phyloP scores from a whole-genome alignment of 2,797 vertebrate species.

The Picus viridis region DNA sequence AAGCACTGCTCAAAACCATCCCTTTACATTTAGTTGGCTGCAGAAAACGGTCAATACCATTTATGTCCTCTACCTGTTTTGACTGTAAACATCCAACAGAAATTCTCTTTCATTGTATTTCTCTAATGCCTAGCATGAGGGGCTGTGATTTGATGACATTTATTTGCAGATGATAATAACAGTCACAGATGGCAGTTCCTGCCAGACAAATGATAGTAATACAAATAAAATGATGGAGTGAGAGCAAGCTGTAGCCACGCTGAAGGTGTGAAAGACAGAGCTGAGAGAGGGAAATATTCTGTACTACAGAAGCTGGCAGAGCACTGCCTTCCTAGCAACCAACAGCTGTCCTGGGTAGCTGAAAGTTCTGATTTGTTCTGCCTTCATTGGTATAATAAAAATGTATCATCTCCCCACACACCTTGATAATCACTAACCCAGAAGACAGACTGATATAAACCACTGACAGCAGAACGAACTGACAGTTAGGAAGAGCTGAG shows the following conservation, averaged over 20 bases:
- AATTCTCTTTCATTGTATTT: not conserved
- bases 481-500: not conserved
- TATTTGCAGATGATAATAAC: not conserved
- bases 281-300: not conserved
- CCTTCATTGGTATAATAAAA: not conserved
- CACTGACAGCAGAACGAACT: not conserved
- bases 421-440: not conserved
- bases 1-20: not conserved
- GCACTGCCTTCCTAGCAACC: not conserved
- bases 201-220: not conserved
- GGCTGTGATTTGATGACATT: not conserved
- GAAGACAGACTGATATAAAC: not conserved
- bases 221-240: not conserved
- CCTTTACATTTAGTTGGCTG: not conserved
- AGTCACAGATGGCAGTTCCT: not conserved
- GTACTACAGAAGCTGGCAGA: not conserved
- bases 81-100: not conserved
- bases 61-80: not conserved
- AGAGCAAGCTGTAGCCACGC: not conserved
- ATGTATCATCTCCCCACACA: not conserved
- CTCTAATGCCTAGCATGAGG: not conserved
- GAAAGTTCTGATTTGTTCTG: not conserved
- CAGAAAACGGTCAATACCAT: not conserved
- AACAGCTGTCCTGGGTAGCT: not conserved
- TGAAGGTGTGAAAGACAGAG: not conserved